Conservation (phyloP, 2,888 invertebrate species). For the Andrena trimmerana region DNA sequence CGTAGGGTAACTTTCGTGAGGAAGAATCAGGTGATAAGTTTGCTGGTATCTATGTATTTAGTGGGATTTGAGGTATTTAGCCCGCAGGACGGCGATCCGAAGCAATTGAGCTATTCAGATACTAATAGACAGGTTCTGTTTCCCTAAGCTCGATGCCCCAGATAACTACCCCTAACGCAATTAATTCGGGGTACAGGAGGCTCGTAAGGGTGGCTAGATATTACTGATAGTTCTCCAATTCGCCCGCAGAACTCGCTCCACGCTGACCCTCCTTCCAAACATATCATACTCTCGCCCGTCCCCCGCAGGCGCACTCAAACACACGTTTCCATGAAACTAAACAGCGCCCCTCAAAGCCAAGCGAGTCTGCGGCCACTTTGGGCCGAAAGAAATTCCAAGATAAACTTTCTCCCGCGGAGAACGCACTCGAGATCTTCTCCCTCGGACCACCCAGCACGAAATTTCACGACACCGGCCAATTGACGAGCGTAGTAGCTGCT, state of each 20-base stretch:
- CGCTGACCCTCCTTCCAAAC: conserved; percentile 11
- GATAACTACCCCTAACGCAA: conserved; percentile 5
- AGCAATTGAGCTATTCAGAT: conserved; percentile 1
- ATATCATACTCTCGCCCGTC: not conserved
- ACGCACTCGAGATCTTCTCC: conserved; percentile 17
- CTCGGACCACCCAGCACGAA: conserved; percentile 31
- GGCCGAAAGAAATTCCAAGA: conserved; percentile 22
- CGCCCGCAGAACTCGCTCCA: not conserved
- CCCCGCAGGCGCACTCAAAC: not conserved
- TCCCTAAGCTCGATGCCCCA: not conserved
- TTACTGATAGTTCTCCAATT: conserved; percentile 2
- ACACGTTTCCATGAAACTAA: conserved; percentile 15
- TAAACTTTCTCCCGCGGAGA: conserved; percentile 20
- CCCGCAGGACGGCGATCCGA: not conserved
- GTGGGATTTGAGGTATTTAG: not conserved
- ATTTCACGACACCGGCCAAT: conserved; percentile 23
- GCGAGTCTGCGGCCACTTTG: conserved; percentile 7
- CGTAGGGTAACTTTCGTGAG: not conserved
- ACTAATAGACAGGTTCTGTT: not conserved
- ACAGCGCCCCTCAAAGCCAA: conserved; percentile 15
- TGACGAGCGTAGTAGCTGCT: not conserved
- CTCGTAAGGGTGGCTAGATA: conserved; percentile 6
- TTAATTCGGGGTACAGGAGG: conserved; percentile 4
- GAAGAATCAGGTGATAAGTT: not conserved
- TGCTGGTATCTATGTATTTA: not conserved